Evolutionary conservation across 1,140 invertebrate species (phyloP).

Genomic region (Colletes latitarsis): DNA sequence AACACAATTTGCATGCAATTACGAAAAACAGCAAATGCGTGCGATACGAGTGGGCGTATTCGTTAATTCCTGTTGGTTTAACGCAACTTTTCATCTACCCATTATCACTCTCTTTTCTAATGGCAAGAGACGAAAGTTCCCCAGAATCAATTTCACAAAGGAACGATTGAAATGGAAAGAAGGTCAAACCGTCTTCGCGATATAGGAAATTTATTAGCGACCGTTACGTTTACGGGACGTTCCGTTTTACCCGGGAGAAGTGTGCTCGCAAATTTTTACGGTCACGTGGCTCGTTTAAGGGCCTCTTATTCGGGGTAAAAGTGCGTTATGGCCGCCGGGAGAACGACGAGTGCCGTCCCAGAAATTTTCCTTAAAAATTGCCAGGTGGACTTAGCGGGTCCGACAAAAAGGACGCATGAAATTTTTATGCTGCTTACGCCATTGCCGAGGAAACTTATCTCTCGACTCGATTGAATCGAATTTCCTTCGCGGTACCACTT

Average conservation of each 20-base stretch:
- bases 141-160: no score
- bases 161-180: not conserved
- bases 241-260: conserved; percentile 39
- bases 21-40: no score
- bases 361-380: conserved; percentile 55
- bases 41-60: no score
- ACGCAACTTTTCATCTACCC: no score
- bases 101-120: no score
- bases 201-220: conserved; percentile 59
- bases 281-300: conserved; percentile 36
- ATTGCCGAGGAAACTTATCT: no score
- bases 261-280: conserved; percentile 62
- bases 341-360: conserved; percentile 7
- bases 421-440: conserved; percentile 28
- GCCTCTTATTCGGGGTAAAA: conserved; percentile 37
- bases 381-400: conserved; percentile 54
- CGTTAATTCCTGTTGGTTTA: no score
- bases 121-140: no score
- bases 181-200: conserved; percentile 17
- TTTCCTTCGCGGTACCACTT: no score
- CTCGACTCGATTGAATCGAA: no score
- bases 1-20: no score
- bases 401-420: conserved; percentile 39
- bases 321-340: conserved; percentile 37
- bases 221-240: conserved; percentile 56